Percentiles rank a stretch among this genome's conserved stretches.
Evolutionary conservation across 1,140 invertebrate species (phyloP).

Genomic region (Aphelinus atriplicis): DNA sequence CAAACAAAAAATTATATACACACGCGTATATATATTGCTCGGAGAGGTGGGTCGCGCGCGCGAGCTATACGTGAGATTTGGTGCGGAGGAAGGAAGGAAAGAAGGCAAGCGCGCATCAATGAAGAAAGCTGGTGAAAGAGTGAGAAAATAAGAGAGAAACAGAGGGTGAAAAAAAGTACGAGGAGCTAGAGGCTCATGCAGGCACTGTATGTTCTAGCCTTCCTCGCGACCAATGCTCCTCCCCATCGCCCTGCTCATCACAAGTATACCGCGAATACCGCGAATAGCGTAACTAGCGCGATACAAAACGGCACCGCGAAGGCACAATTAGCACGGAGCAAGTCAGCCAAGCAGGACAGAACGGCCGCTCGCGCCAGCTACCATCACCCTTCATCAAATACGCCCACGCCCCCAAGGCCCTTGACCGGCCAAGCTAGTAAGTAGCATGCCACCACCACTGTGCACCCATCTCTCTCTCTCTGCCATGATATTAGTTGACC

Average conservation of each 20-base stretch:
- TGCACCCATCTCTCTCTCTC: constrained; percentile 12
- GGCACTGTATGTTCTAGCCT: constrained; percentile 58
- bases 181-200: not conserved
- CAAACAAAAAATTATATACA: too few species aligned
- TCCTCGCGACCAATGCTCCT: constrained; percentile 65
- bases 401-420: constrained; percentile 51
- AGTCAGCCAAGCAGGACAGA: constrained; percentile 37
- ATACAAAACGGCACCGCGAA: constrained; percentile 1
- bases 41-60: not conserved
- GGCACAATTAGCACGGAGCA: constrained; percentile 35
- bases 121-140: not conserved
- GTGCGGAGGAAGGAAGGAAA: constrained; percentile 4
- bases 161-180: not conserved
- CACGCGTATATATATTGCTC: too few species aligned
- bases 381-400: constrained; percentile 57
- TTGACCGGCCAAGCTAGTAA: constrained; percentile 64
- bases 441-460: constrained; percentile 57
- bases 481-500: not conserved
- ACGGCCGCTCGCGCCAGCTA: constrained; percentile 7
- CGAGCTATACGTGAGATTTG: not conserved
- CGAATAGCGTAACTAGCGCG: constrained; percentile 14
- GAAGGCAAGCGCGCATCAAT: not conserved
- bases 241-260: constrained; percentile 60
- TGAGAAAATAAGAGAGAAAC: not conserved
- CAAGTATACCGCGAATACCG: not conserved